Percentiles rank a stretch among this genome's conserved stretches.
Evolutionary conservation across 2,113 vertebrate species (phyloP).

Genomic region (Galbula dea): DNA sequence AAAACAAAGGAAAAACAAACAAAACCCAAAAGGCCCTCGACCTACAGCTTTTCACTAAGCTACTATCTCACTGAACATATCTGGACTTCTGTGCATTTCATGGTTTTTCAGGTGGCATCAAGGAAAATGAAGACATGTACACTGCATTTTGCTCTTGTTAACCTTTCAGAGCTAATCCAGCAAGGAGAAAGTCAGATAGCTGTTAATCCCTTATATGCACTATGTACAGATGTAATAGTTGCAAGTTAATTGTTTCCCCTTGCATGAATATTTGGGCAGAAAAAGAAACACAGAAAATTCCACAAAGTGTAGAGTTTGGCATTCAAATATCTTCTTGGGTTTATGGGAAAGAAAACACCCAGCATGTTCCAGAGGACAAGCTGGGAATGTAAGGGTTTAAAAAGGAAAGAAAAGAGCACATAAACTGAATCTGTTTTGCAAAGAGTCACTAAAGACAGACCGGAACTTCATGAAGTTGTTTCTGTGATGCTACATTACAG

Average conservation of each 20-base stretch:
- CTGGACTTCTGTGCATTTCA: neutral
- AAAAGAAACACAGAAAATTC: neutral
- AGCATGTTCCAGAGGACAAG: neutral
- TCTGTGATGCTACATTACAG: neutral
- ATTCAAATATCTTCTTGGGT: neutral
- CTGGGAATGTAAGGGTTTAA: neutral
- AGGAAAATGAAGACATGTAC: neutral
- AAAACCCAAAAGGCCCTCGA: neutral
- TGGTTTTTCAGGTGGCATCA: neutral
- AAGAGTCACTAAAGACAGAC: neutral
- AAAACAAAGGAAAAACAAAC: neutral
- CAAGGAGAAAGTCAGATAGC: neutral
- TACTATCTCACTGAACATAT: neutral
- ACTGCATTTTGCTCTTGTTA: neutral
- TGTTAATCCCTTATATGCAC: neutral
- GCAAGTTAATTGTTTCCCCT: neutral
- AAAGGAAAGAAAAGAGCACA: neutral
- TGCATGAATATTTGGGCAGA: neutral
- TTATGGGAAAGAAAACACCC: neutral
- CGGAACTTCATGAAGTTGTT: neutral
- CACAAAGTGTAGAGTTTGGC: neutral
- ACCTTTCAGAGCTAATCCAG: neutral
- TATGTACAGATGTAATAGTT: neutral
- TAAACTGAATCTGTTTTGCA: neutral
- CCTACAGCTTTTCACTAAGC: neutral